Base-by-base conservation (phyloP, 2,113 vertebrate genomes). In the Antennarius striatus region DNA sequence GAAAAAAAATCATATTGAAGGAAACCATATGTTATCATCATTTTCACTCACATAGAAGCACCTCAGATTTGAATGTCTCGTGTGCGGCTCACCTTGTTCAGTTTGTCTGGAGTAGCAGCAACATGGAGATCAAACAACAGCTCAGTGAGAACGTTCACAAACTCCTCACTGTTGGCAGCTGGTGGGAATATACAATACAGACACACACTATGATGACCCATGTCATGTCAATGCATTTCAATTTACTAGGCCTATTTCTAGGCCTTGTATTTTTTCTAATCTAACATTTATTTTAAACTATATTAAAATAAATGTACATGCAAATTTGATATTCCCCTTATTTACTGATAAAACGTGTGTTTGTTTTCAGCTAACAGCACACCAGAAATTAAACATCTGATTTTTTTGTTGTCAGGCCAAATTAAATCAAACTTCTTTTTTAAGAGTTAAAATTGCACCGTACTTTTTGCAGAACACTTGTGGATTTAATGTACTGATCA, bases 101-200 rank as follows among this genome's bases (percentile, higher is more conserved):
- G 95, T 81, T 97, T 99, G 91, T 99, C 97, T 61, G 97, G 97
- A 0, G 97, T 98, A 54, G 97, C 97, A 16, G 96, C 96, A n/a
- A 98, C 90, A 2, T 99, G 96, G 63, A 99, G 90, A 83, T 98
- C 97, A 90, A 99, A 99, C 10, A 99, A 92, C 73, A 99, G 92
- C 81, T 99, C 97, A 0, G 97, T 99, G 16, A 99, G 92, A 87
- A 95, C 90, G 56, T 93, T 94, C 48, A 95, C 90, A 91, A 99
- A 99, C 88, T 96, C 95, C 81, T 95, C 94, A n/a, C 91, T 91
- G 28, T 91, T 91, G 45, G 93, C 92, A 65, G 84, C 93, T 92
- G 87, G 32, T 40, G 67, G 49, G 48, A 17, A 39, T 9, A 74
- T 4, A 84, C 56, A 76, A 11, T 13, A 53, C 10, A 29, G 39